phyloP scores from a whole-genome alignment of 1,140 invertebrate genomes.

The Nomia melanderi region DNA sequence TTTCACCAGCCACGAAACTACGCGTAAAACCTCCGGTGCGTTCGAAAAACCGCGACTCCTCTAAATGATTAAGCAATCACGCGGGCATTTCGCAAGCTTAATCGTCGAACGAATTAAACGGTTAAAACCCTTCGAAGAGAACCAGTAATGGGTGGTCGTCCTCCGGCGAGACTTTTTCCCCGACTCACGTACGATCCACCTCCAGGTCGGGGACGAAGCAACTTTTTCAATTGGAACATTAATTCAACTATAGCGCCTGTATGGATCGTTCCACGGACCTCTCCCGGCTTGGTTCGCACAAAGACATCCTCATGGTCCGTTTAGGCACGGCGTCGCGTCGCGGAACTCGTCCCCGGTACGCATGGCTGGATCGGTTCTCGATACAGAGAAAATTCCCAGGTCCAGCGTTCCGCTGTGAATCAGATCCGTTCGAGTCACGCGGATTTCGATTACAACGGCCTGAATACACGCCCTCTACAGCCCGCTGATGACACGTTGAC shows the following conservation, averaged over 20 bases:
- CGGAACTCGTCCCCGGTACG: conserved; percentile 33
- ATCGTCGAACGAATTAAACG: too few relatives aligned
- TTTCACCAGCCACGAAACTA: too few relatives aligned
- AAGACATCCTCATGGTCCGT: neutral
- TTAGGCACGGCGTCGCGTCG: conserved; percentile 22
- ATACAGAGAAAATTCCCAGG: conserved; percentile 8
- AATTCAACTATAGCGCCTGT: conserved; percentile 4
- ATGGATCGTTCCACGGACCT: neutral
- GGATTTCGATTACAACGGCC: neutral
- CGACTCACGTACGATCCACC: neutral
- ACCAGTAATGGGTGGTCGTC: neutral
- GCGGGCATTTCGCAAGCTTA: too few relatives aligned
- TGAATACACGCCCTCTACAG: too few relatives aligned
- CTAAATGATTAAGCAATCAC: too few relatives aligned
- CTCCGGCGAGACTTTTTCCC: neutral
- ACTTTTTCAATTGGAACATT: conserved; percentile 8
- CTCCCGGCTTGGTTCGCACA: neutral
- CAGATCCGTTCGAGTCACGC: conserved; percentile 9
- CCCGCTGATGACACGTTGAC: too few relatives aligned
- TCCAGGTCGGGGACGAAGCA: neutral
- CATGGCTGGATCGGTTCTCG: conserved; percentile 33
- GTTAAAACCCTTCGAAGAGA: neutral
- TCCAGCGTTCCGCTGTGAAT: neutral
- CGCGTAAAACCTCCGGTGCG: too few relatives aligned
- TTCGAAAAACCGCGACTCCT: too few relatives aligned